Evolutionary conservation across 2,797 vertebrate genomes (phyloP), one percentile per base, ranked within the genome.

Genomic region (Saxicola maurus): DNA sequence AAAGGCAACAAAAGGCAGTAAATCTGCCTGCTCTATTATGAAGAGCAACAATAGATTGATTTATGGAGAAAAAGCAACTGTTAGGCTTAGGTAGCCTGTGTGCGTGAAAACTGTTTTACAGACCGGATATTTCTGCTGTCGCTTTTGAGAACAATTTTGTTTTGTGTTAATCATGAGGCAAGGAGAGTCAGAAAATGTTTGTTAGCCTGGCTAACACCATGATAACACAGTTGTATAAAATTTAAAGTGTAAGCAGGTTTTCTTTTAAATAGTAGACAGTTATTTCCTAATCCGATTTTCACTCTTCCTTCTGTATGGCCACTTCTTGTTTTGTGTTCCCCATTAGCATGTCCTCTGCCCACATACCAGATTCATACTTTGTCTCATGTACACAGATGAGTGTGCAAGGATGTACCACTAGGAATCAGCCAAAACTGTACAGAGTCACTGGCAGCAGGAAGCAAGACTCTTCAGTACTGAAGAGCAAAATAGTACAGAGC

Each of bases 1-100:
- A 96, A 96, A 96, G 78, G 93, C 65, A 13, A 86, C 93, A 95
- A 97, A 95, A 95, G 91, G 95, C 96, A 92, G 84, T 98, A 98
- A 98, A 98, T 98, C 97, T 97, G 94, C 94, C 96, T 95, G 86
- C 95, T 97, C 92, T 53, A 90, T 98, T 98, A 96, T 95, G 88
- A 96, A 95, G 73, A 87, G 79, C 95, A 97, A 97, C 96, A 97
- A 96, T 97, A 93, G 95, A 95, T 96, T 97, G 97, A 97, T 98
- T 98, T 98, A 96, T 96, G 89, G 86, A 62, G 90, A 86, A 95
- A 96, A 96, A 96, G 90, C 89, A 97, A 96, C 95, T 97, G 92
- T 95, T 95, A 82, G 83, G 68, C 73, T 95, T 94, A 95, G 94
- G 81, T 95, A 97, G 95, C 69, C 55, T 87, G 74, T 91, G 51